Evolutionary conservation across 2,888 invertebrate species (phyloP).

Genomic region (Mythimna loreyi): DNA sequence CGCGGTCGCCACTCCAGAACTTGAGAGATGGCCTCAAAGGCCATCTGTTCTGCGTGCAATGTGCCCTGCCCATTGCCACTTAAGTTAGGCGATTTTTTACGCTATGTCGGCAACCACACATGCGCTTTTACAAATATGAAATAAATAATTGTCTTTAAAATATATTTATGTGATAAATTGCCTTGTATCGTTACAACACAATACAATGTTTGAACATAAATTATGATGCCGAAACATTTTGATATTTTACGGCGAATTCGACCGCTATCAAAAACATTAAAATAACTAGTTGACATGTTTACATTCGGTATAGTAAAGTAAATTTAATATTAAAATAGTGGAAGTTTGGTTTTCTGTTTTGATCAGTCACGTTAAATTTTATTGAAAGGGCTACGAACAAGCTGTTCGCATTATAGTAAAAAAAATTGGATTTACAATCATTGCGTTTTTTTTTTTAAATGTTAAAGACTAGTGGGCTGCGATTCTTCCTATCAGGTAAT

Average conservation of each 20-base stretch:
- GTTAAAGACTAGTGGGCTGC: too few species aligned
- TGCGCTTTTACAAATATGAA: too few species aligned
- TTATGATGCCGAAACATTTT: too few species aligned
- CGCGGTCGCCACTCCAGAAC: too few species aligned
- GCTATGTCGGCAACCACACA: too few species aligned
- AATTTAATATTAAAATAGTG: conserved; percentile 15
- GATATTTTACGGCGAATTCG: neutral
- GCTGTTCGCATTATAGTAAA: neutral
- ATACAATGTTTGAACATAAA: neutral
- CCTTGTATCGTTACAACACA: neutral
- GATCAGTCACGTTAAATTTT: conserved; percentile 4
- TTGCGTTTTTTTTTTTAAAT: neutral
- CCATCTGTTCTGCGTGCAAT: too few species aligned
- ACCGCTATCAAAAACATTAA: conserved; percentile 1
- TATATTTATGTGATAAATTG: neutral
- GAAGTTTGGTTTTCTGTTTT: conserved; percentile 1
- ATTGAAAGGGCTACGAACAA: neutral
- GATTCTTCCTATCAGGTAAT: too few species aligned
- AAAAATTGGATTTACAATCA: neutral
- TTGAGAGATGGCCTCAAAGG: too few species aligned
- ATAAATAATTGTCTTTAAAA: neutral
- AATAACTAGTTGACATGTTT: conserved; percentile 1
- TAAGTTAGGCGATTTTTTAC: too few species aligned
- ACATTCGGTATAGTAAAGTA: neutral
- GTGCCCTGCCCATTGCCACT: too few species aligned